phyloP scores from a whole-genome alignment of 1,140 invertebrate species.

The Drosophila sturtevanti region DNA sequence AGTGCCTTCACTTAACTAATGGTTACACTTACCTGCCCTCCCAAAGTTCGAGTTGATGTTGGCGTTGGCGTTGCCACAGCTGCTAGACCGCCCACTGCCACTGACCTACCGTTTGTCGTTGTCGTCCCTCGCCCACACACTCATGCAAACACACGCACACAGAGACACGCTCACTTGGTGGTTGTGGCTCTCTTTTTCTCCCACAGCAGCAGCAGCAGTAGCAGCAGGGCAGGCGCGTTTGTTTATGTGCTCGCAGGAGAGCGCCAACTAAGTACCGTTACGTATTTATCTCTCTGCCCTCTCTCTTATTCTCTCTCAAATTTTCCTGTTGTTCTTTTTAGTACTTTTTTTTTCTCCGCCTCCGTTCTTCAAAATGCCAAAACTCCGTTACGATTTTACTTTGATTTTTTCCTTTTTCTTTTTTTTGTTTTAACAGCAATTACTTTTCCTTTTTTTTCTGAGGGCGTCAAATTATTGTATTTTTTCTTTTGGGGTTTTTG shows the following conservation, averaged over 20 bases:
- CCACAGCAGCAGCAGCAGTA: constrained; percentile 8
- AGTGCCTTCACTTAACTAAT: neutral
- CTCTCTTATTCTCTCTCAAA: neutral
- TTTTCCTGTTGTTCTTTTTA: constrained; percentile 31
- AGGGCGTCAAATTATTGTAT: constrained; percentile 4
- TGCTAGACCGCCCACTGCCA: constrained; percentile 72
- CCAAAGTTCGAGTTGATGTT: constrained; percentile 66
- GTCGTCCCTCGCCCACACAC: constrained; percentile 33
- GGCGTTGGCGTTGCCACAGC: constrained; percentile 57
- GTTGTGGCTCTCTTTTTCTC: constrained; percentile 16
- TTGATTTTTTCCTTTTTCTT: constrained; percentile 1
- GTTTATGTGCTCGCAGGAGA: constrained; percentile 43
- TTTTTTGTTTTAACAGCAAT: neutral
- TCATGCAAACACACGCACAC: constrained; percentile 19
- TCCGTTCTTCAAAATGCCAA: constrained; percentile 5
- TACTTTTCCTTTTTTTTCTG: neutral
- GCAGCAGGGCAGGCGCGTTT: constrained; percentile 34
- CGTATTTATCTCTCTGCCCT: constrained; percentile 58
- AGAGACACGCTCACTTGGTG: constrained; percentile 5
- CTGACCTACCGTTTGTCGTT: constrained; percentile 57
- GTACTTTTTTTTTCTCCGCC: constrained; percentile 45
- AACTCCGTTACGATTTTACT: constrained; percentile 9
- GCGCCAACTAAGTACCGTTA: constrained; percentile 48
- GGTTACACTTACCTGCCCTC: constrained; percentile 70
- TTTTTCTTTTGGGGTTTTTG: neutral